These are phyloP conservation scores for Formica exsecta DNA, from an alignment of 1,140 invertebrate species.

Conservation along the genomic window DNA sequence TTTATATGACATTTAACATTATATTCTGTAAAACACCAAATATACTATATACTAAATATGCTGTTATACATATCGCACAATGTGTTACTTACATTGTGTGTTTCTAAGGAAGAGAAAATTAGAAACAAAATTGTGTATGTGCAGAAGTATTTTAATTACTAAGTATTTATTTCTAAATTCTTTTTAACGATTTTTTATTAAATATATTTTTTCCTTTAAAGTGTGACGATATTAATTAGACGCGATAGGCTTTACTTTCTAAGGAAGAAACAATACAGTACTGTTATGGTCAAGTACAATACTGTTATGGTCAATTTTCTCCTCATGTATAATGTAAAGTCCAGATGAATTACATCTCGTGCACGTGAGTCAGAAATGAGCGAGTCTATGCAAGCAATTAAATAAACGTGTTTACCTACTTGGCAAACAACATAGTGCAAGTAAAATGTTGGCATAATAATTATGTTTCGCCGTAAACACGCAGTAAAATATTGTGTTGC, in stretches of 20 bases:
- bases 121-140: not conserved
- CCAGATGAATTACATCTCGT: conserved; percentile 20
- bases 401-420: conserved; percentile 58
- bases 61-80: too few species aligned
- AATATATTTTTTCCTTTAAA: not conserved
- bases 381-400: conserved; percentile 48
- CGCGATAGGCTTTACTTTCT: not conserved
- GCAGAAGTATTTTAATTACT: not conserved
- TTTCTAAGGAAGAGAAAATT: not conserved
- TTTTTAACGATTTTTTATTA: not conserved
- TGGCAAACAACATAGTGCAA: conserved; percentile 12
- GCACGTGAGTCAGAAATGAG: not conserved
- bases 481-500: conserved; percentile 70
- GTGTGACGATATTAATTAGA: not conserved
- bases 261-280: not conserved
- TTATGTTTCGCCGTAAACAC: conserved; percentile 72
- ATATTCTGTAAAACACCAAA: not conserved
- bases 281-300: conserved; percentile 5
- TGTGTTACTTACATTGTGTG: not conserved
- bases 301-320: not conserved
- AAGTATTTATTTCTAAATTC: not conserved
- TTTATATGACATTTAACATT: not conserved
- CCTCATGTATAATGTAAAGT: not conserved
- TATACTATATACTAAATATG: not conserved
- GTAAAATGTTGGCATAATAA: conserved; percentile 67